A percentile compares a stretch with the other conserved stretches of the same genome.
Evolutionary conservation across 1,140 invertebrate species (phyloP).

Genomic region (Scaptomyza pallida): DNA sequence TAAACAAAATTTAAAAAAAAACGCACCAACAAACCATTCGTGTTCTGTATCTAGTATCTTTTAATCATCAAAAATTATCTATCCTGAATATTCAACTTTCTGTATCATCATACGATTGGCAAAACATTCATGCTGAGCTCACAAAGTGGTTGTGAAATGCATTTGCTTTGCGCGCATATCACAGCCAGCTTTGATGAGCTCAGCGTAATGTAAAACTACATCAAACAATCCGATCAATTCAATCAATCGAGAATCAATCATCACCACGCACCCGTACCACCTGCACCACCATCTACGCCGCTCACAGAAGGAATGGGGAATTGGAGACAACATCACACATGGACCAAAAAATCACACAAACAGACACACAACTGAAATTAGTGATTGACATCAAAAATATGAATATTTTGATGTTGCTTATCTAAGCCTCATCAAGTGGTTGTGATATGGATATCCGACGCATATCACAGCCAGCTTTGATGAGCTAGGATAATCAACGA

Average conservation of each 20-base stretch:
- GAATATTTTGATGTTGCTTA: slow-evolving; percentile 78
- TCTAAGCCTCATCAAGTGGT: slow-evolving; percentile 88
- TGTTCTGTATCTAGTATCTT: background rate
- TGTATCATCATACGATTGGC: slow-evolving; percentile 53
- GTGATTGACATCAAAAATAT: slow-evolving; percentile 36
- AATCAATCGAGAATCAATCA: slow-evolving; percentile 44
- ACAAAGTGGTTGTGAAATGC: slow-evolving; percentile 93
- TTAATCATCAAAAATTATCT: slow-evolving; percentile 12
- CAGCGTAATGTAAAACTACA: slow-evolving; percentile 77
- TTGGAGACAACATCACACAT: background rate
- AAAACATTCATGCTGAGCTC: slow-evolving; percentile 80
- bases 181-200: slow-evolving; percentile 97
- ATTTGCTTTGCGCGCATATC: slow-evolving; percentile 88
- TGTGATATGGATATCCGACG: slow-evolving; percentile 89
- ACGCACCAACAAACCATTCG: background rate
- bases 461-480: slow-evolving; percentile 98
- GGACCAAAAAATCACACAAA: background rate
- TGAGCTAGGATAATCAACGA: slow-evolving; percentile 88
- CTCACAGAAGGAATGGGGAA: background rate
- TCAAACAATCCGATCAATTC: slow-evolving; percentile 55
- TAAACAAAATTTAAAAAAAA: slow-evolving; percentile 43
- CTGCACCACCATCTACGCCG: background rate
- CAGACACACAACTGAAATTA: background rate
- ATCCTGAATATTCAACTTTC: slow-evolving; percentile 6
- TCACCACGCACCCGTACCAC: slow-evolving; percentile 17